A percentile compares a stretch with the other conserved stretches of the same genome.
Evolutionary conservation across 2,888 invertebrate genomes (phyloP).

Genomic region (Phortica magna): DNA sequence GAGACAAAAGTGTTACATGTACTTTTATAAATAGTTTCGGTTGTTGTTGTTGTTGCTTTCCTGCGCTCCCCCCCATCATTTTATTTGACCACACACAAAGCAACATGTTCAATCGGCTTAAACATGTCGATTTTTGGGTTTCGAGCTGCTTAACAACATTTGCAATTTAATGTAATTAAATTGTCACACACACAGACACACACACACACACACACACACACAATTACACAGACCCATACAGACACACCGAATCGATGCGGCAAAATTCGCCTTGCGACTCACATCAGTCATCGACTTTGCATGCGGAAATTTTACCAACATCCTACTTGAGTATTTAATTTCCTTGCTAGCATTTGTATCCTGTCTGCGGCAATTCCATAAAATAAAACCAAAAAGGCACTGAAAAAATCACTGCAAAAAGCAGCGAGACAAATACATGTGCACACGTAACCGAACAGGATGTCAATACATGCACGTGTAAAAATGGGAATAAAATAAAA

Average conservation of each 20-base stretch:
- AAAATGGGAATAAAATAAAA: slow-evolving; percentile 42
- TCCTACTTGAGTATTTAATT: slow-evolving; percentile 69
- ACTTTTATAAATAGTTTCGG: neutral
- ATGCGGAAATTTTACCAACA: slow-evolving; percentile 67
- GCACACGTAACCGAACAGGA: slow-evolving; percentile 24
- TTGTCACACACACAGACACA: neutral
- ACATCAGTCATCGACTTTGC: slow-evolving; percentile 20
- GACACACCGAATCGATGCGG: neutral
- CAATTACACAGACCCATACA: neutral
- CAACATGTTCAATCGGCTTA: neutral
- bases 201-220: neutral
- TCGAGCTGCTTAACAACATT: neutral
- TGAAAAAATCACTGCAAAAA: slow-evolving; percentile 18
- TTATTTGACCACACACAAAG: neutral
- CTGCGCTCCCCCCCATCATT: neutral
- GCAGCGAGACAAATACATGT: neutral
- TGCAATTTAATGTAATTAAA: neutral
- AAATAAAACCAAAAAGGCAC: neutral
- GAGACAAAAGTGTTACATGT: slow-evolving; percentile 22
- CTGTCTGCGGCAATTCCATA: slow-evolving; percentile 18
- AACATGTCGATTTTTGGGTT: neutral
- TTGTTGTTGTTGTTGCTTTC: neutral
- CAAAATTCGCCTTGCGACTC: slow-evolving; percentile 16
- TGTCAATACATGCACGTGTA: slow-evolving; percentile 41
- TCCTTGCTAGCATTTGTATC: slow-evolving; percentile 53